Conservation (phyloP, 2,888 invertebrate species). For the Netelia fuscicornis region DNA sequence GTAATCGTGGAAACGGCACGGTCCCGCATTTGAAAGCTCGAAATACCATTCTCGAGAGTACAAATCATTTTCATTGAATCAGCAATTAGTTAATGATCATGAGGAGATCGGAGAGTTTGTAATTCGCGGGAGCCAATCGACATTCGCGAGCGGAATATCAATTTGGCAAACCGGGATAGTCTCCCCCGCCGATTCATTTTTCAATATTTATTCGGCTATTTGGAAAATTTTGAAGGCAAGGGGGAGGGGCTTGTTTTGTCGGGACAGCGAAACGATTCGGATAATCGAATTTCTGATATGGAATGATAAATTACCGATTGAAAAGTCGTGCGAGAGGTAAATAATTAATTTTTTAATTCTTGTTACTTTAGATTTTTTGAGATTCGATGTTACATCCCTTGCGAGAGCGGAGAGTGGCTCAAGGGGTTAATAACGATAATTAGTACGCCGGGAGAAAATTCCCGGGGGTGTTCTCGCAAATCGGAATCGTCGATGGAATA, state of each 20-base stretch:
- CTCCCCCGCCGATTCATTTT: not conserved
- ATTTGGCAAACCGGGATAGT: not conserved
- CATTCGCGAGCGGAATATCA: constrained; percentile 12
- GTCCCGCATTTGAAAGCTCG: constrained; percentile 57
- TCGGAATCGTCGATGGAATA: constrained; percentile 26
- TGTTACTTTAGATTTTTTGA: not conserved
- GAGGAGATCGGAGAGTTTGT: constrained; percentile 17
- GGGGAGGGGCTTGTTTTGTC: too few species aligned
- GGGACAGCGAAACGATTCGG: too few species aligned
- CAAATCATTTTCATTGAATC: constrained; percentile 66
- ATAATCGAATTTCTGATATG: too few species aligned
- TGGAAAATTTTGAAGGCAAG: not conserved
- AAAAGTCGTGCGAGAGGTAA: not conserved
- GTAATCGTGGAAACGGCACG: not conserved
- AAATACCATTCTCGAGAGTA: constrained; percentile 20
- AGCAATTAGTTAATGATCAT: constrained; percentile 63
- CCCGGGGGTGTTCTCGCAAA: not conserved
- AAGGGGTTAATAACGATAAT: constrained; percentile 45
- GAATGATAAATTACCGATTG: too few species aligned
- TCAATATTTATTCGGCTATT: not conserved
- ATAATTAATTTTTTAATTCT: not conserved
- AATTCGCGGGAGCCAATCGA: constrained; percentile 10
- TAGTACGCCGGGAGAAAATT: constrained; percentile 4
- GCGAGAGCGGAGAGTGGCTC: not conserved
- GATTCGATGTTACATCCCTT: not conserved